Evolutionary conservation across 37 sponge, comb jelly and placozoan genomes (phyloP).

Genomic region (Bolinopsis microptera): DNA sequence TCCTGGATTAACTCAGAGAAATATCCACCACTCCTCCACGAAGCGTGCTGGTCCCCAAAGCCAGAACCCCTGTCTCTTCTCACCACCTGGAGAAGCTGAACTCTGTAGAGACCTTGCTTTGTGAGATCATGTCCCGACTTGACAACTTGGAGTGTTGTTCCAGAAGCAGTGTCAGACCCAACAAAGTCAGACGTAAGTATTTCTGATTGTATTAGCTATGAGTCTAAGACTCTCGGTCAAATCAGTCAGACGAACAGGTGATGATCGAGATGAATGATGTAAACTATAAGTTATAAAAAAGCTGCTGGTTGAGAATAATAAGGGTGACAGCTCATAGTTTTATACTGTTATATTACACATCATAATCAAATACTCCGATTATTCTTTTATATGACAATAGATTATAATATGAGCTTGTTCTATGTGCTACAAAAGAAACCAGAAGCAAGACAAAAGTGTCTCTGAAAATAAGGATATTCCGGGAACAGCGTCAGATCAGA

Average conservation of each 20-base stretch:
- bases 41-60: not conserved
- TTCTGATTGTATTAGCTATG: too few relatives aligned
- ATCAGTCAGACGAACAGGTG: too few relatives aligned
- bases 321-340: too few relatives aligned
- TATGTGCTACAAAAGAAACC: not conserved
- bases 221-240: too few relatives aligned
- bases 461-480: not conserved
- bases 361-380: too few relatives aligned
- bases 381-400: too few relatives aligned
- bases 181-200: not conserved
- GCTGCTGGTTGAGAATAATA: too few relatives aligned
- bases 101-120: not conserved
- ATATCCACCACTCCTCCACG: not conserved
- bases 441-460: not conserved
- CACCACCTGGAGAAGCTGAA: not conserved
- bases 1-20: not conserved
- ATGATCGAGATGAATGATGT: too few relatives aligned
- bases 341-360: too few relatives aligned
- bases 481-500: not conserved
- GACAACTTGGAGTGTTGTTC: not conserved
- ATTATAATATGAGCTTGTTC: not conserved
- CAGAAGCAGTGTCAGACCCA: not conserved
- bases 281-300: too few relatives aligned
- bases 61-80: not conserved
- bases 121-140: not conserved